Evolutionary conservation across 2,888 invertebrate genomes (phyloP).

Genomic region (Oscheius sp.): DNA sequence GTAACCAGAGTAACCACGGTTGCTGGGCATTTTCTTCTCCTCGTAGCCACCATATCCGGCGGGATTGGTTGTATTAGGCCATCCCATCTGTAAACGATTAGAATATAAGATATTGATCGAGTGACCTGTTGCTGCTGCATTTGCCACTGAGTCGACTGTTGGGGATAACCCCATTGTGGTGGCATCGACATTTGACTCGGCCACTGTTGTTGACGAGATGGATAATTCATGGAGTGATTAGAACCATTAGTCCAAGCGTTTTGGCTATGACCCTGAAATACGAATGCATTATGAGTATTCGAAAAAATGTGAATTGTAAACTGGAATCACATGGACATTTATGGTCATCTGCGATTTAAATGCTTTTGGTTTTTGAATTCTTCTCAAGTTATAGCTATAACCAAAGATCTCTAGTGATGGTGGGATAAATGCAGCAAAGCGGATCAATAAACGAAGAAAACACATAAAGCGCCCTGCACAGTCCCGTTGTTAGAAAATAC

Average conservation of each 20-base stretch:
- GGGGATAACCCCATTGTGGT: constrained; percentile 24
- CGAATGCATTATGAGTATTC: not conserved
- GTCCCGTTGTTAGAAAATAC: no score
- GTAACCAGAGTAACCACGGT: constrained; percentile 15
- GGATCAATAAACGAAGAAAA: no score
- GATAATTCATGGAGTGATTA: constrained; percentile 12
- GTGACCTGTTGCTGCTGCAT: constrained; percentile 19
- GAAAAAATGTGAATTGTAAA: not conserved
- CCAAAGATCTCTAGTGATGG: not conserved
- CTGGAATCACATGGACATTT: no score
- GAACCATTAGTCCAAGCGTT: constrained; percentile 21
- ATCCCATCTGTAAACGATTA: constrained; percentile 17
- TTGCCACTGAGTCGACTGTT: constrained; percentile 11
- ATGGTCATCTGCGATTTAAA: not conserved
- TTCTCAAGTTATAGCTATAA: not conserved
- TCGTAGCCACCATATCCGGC: constrained; percentile 21
- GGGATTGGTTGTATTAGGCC: constrained; percentile 10
- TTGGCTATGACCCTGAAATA: constrained; percentile 27
- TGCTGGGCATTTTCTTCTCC: constrained; percentile 11
- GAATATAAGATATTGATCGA: constrained; percentile 1
- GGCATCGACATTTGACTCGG: constrained; percentile 1
- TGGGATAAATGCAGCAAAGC: no score
- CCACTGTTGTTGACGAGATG: constrained; percentile 14
- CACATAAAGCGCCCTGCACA: no score
- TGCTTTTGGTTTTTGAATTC: not conserved